Evolutionary conservation across 2,888 invertebrate species (phyloP), one percentile per base, ranked within the genome.

Genomic region (Liodrosophila aerea): DNA sequence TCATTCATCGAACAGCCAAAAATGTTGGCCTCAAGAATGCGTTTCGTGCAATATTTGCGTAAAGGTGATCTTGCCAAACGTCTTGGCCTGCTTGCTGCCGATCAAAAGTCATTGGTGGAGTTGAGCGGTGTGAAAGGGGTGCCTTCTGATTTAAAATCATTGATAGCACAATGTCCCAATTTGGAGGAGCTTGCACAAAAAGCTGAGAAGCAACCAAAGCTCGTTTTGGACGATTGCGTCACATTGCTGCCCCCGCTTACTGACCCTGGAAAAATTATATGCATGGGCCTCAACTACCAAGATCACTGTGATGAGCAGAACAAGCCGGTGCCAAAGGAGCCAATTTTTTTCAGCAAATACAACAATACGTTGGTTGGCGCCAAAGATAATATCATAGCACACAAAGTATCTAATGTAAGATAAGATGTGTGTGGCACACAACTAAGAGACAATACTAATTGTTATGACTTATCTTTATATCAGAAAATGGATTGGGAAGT

Each of bases 301-400:
- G 96, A 96, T 30, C 97, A 97, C 81, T 97, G 97, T 76, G 91
- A 92, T 54, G 97, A 97, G 86, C 96, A 96, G 87, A 94, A 95
- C 22, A 87, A 94, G 27, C 92, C 93, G 0, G 91, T 93, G 0
- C 95, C 96, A 0, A 91, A 92, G 27, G 94, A 95, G 65, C 97
- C 97, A 0, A 94, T 97, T 89, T 93, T 97, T 75, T 97, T 97
- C 90, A 95, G 93, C 90, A 98, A 98, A 90, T 97, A 96, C 87
- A 91, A 96, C 1, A 96, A 95, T 73, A 92, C 93, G 15, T 92
- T 97, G 39, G 91, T 94, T 18, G 96, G 96, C 0, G 95, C 95
- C 0, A 91, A 91, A 58, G 95, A 94, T 63, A 89, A 93, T 67
- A 92, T 97, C 16, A 91, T 91, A 50, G 91, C 93, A 58, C 94